Base-by-base conservation (phyloP, 1,140 invertebrate species). In the Drosophila bipectinata region DNA sequence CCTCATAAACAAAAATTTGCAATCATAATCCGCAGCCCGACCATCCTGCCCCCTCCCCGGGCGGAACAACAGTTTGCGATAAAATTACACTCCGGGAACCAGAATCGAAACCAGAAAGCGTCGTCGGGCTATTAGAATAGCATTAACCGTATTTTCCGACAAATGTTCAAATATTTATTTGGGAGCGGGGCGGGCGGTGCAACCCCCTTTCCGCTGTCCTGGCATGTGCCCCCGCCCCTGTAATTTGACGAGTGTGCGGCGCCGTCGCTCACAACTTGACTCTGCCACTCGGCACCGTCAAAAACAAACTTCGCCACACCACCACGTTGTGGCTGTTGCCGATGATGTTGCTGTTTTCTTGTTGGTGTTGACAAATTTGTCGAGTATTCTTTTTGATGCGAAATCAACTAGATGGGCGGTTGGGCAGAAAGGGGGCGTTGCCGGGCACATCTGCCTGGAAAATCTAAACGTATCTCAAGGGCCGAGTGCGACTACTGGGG, bases 131-230 rank as follows among this genome's bases (percentile, higher is more conserved):
- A 87, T 87, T 87, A 87, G 72, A 66, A 63, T 66, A 55, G 78
- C 78, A 87, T 87, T 87, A 87, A 87, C 83, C 82, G 87, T 87
- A 87, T 87, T 87, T 87, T 87, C 82, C 62, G 58, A 58, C 82
- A 87, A 87, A 87, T 87, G 82, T 88, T 87, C 82, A 87, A 87
- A 87, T 87, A 87, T 87, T 88, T 88, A 79, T 66, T 56, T 44
- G 7, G 34, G 10, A 37, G 10, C 34, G 34, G 34, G 34, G n/a
- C 9, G 21, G 30, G 18, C 45, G 15, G 41, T 61, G 62, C 58
- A 44, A 66, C 82, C 57, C 78, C 49, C 45, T 30, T 44, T 24
- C 32, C n/a, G 0, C 7, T 4, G 41, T 1, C 14, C 24, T 53
- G 8, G 32, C 28, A 8, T 9, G 14, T 45, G 8, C 14, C 41